Evolutionary conservation across 2,797 vertebrate species (phyloP), one percentile per base, ranked within the genome.

Genomic region (Xiphorhynchus erythropygius): DNA sequence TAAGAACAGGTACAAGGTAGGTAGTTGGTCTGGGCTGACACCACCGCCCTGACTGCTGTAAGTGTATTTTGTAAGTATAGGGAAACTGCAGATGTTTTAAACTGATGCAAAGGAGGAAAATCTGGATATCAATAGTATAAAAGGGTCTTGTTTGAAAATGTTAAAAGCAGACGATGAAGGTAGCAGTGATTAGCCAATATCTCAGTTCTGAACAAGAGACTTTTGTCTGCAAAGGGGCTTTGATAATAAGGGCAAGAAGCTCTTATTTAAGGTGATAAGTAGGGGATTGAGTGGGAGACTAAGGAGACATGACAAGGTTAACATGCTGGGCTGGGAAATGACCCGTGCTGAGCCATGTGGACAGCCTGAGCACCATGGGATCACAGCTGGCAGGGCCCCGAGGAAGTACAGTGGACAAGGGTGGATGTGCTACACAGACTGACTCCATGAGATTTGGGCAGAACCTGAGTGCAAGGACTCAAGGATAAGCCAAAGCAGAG

Each of bases 361-460:
- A n/a, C 39, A 87, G 47, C 11, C 55, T n/a, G 46, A 73, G 37
- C 46, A 68, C 55, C 22, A 5, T 5, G 7, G 1, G 25, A 30
- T 7, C 1, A 7, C 22, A 69, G 50, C 14, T 2, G 2, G 13
- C 64, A 74, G 32, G 10, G n/a, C 19, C 35, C 35, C 0, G 0
- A 37, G 30, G 32, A 53, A 55, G n/a, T 0, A 41, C n/a, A 18
- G 33, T 28, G 41, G 30, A 47, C 30, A 46, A 11, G 8, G 23
- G 25, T 1, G 1, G 53, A 33, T 4, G 6, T 0, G 0, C 52
- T 59, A 41, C 0, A 0, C 49, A 63, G 39, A 17, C 5, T 2
- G 44, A 82, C 22, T 44, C 25, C 21, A 13, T 0, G 5, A 83
- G 35, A n/a, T 28, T 14, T 52, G n/a, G 47, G 69, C 44, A 90